phyloP scores from a whole-genome alignment of 2,888 invertebrate genomes.

The Tetheella fluctuosa region DNA sequence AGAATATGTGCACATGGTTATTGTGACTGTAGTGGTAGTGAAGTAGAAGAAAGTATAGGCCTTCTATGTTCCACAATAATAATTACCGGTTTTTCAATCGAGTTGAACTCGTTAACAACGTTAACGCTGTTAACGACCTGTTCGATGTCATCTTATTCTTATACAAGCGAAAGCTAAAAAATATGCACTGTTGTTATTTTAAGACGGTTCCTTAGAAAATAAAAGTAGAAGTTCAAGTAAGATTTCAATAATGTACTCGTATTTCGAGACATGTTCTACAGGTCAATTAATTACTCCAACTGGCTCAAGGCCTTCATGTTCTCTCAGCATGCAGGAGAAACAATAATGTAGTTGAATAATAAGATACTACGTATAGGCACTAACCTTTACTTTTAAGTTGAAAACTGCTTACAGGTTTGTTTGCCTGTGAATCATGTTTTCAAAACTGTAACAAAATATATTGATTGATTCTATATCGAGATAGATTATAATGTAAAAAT shows the following conservation, averaged over 20 bases:
- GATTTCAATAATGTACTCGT: neutral
- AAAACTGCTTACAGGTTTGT: neutral
- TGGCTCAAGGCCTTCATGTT: neutral
- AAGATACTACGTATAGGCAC: neutral
- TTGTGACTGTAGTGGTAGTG: no score
- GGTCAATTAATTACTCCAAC: neutral
- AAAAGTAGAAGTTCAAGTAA: neutral
- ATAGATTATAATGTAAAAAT: no score
- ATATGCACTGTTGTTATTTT: no score
- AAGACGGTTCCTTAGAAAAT: no score
- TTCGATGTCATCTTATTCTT: no score
- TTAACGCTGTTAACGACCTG: no score
- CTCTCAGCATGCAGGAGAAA: neutral
- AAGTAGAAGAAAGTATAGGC: no score
- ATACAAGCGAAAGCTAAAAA: no score
- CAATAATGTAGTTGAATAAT: neutral
- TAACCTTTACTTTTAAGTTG: conserved; percentile 2
- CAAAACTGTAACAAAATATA: neutral
- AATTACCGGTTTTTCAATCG: no score
- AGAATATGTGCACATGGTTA: no score
- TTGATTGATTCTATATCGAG: neutral
- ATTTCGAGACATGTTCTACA: neutral
- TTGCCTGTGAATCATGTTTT: neutral
- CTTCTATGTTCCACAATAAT: no score
- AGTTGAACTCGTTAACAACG: no score